These are phyloP conservation scores for Oscheius sp. DNA, from an alignment of 2,888 invertebrate species.

Conservation along the genomic window DNA sequence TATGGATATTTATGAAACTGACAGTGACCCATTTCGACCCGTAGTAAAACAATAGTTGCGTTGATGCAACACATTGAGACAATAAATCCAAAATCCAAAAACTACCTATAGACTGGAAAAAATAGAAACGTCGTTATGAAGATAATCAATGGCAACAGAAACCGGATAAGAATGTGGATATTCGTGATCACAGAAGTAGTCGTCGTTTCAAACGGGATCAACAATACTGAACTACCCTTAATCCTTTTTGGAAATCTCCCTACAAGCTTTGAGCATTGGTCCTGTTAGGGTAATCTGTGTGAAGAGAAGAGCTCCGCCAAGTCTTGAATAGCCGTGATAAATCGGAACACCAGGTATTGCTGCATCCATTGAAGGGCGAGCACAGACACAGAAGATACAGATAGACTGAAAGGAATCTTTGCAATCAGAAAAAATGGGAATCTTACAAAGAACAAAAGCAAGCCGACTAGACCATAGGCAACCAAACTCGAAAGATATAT, in stretches of 20 bases:
- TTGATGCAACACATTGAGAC: no score
- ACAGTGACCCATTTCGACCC: no score
- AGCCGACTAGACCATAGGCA: background rate
- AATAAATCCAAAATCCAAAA: no score
- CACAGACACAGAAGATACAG: slow-evolving; percentile 1
- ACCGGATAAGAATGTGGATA: slow-evolving; percentile 1
- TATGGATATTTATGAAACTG: no score
- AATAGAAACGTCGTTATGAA: slow-evolving; percentile 4
- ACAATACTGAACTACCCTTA: background rate
- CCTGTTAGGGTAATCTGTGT: background rate
- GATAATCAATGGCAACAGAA: background rate
- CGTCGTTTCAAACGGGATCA: background rate
- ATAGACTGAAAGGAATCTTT: background rate
- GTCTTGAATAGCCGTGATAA: slow-evolving; percentile 2
- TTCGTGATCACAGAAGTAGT: background rate
- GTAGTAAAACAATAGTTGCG: no score
- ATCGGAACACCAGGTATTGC: background rate
- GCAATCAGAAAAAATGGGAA: background rate
- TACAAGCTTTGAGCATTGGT: background rate
- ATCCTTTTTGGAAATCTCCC: background rate
- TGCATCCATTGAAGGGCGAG: background rate
- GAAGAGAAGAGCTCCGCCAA: slow-evolving; percentile 7
- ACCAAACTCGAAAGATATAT: background rate
- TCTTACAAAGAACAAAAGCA: slow-evolving; percentile 1
- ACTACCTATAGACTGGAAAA: background rate